Conservation (phyloP, 2,888 invertebrate species). For the Drosophila cracens region DNA sequence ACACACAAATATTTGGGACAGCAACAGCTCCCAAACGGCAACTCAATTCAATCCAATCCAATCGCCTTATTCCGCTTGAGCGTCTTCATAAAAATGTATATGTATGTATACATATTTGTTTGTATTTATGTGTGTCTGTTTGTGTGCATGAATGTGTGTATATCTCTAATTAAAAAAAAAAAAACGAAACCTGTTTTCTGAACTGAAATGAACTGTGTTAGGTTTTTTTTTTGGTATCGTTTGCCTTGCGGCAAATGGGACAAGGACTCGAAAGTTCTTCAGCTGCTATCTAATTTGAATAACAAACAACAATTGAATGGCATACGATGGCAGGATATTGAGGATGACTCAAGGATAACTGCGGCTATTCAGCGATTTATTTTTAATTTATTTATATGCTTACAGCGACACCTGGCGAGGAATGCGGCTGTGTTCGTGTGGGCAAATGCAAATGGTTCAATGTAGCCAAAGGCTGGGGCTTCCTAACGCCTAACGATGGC, state of each 20-base stretch:
- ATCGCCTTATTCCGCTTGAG: constrained; percentile 43
- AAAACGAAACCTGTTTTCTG: constrained; percentile 45
- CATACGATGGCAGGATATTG: constrained; percentile 58
- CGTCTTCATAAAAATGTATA: constrained; percentile 6
- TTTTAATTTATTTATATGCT: constrained; percentile 4
- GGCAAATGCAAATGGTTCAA: constrained; percentile 98
- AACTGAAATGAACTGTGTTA: constrained; percentile 18
- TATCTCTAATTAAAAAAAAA: constrained; percentile 34
- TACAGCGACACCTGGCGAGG: constrained; percentile 73
- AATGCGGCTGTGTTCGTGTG: constrained; percentile 86
- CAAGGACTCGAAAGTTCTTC: constrained; percentile 64
- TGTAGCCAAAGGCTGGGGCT: constrained; percentile 97
- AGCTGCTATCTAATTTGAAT: constrained; percentile 71
- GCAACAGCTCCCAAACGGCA: constrained; percentile 17
- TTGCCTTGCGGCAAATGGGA: constrained; percentile 74
- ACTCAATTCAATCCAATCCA: constrained; percentile 38
- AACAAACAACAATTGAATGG: constrained; percentile 52
- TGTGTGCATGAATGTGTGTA: not conserved
- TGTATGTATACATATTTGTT: not conserved
- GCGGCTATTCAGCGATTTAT: not conserved
- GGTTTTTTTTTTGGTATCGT: constrained; percentile 8
- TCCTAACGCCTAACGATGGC: constrained; percentile 95
- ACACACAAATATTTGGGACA: constrained; percentile 29
- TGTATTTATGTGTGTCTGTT: too few relatives aligned
- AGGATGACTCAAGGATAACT: constrained; percentile 33